These are phyloP conservation scores for Colistium nudipinnis DNA, from an alignment of 2,113 vertebrate species.

Conservation along the genomic window DNA sequence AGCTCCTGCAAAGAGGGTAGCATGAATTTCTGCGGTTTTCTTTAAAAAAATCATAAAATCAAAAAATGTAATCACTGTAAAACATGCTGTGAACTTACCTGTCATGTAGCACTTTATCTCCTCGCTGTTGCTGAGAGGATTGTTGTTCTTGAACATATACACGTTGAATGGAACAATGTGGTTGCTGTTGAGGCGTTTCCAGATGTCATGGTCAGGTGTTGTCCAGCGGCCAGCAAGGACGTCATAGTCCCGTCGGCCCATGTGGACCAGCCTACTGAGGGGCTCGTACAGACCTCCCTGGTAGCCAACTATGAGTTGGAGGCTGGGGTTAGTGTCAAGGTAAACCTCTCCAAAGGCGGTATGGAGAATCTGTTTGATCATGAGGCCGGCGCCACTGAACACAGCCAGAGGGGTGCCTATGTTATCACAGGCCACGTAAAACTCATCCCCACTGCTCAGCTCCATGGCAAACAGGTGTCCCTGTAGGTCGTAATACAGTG, in stretches of 20 bases:
- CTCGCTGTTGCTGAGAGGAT: constrained; percentile 95
- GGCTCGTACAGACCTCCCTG: constrained; percentile 96
- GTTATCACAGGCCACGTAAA: constrained; percentile 97
- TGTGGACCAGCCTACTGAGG: constrained; percentile 93
- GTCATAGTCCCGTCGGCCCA: constrained; percentile 95
- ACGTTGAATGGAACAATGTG: constrained; percentile 96
- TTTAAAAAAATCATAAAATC: background rate
- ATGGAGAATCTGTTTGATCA: constrained; percentile 97
- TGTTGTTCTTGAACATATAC: constrained; percentile 99
- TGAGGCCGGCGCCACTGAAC: constrained; percentile 94
- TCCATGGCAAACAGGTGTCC: constrained; percentile 99
- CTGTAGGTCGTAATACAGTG: constrained; percentile 97
- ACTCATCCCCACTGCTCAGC: constrained; percentile 94
- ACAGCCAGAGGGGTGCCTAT: constrained; percentile 96
- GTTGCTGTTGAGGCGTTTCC: constrained; percentile 91
- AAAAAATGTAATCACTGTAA: no score
- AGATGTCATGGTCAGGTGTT: constrained; percentile 91
- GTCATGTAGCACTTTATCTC: constrained; percentile 99
- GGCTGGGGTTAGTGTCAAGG: constrained; percentile 94
- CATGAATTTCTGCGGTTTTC: background rate
- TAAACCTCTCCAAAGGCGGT: constrained; percentile 98
- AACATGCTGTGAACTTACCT: constrained; percentile 77
- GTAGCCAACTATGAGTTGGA: constrained; percentile 95
- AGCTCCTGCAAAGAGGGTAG: background rate
- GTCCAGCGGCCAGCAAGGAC: constrained; percentile 96